phyloP scores from a whole-genome alignment of 2,113 vertebrate genomes.

The Callospermophilus lateralis region DNA sequence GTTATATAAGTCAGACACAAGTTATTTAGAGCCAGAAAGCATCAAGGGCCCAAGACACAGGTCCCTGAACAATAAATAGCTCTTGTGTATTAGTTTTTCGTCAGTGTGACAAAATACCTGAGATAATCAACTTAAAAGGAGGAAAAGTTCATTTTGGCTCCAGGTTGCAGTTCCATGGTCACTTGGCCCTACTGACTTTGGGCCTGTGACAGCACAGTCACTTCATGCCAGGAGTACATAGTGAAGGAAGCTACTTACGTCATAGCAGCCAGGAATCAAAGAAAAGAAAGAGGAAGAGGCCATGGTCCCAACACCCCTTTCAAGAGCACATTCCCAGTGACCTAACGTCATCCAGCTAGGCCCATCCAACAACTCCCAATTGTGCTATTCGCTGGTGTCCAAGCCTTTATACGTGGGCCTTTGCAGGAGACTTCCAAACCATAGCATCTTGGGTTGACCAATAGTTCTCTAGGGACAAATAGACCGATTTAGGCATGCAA shows the following conservation, averaged over 20 bases:
- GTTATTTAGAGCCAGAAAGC: background rate
- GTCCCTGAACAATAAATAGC: background rate
- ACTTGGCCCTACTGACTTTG: background rate
- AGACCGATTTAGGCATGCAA: background rate
- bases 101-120: background rate
- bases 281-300: background rate
- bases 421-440: background rate
- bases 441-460: background rate
- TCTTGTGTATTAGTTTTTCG: background rate
- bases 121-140: background rate
- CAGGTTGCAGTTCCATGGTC: background rate
- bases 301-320: background rate
- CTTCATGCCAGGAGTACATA: too few relatives aligned
- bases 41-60: background rate
- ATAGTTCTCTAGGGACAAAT: background rate
- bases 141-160: background rate
- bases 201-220: background rate
- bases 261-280: background rate
- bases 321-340: background rate
- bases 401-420: background rate
- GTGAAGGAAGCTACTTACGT: background rate
- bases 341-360: background rate
- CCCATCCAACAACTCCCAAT: background rate
- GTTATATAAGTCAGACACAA: background rate
- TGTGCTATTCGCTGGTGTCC: background rate